Evolutionary conservation across 35 echinoderm and acorn worm genomes (phyloP).

Genomic region (Diadema setosum): DNA sequence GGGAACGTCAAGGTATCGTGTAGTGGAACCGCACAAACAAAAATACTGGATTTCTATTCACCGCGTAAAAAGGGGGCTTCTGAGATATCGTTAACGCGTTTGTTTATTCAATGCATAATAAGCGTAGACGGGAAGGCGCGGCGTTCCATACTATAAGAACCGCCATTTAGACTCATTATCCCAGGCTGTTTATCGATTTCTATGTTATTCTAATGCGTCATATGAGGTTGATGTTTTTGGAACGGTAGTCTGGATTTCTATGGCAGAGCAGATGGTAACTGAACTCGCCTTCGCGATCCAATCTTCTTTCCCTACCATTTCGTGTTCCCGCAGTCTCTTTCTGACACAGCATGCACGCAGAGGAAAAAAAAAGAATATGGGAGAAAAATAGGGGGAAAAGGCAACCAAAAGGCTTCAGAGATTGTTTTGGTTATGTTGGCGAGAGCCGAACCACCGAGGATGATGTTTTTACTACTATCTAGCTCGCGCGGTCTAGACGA

Average conservation of each 20-base stretch:
- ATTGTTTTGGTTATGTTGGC: no score
- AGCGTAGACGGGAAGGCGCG: neutral
- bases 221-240: neutral
- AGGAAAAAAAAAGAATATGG: no score
- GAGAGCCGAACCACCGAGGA: no score
- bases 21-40: no score
- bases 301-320: neutral
- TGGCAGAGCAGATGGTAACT: neutral
- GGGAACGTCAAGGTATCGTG: no score
- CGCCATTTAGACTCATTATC: neutral
- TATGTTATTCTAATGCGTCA: conserved; percentile 3
- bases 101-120: conserved; percentile 1
- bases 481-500: neutral
- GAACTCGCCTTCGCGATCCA: neutral
- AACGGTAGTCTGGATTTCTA: neutral
- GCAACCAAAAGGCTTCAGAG: no score
- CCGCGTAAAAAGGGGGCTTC: neutral
- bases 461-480: neutral
- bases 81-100: neutral
- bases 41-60: no score
- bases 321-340: neutral
- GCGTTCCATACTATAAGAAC: neutral
- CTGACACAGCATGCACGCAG: no score
- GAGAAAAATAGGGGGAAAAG: no score
- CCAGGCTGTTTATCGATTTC: conserved; percentile 10